Evolutionary conservation across 2,797 vertebrate species (phyloP), one percentile per base, ranked within the genome.

Genomic region (Rhinogobio ventralis): DNA sequence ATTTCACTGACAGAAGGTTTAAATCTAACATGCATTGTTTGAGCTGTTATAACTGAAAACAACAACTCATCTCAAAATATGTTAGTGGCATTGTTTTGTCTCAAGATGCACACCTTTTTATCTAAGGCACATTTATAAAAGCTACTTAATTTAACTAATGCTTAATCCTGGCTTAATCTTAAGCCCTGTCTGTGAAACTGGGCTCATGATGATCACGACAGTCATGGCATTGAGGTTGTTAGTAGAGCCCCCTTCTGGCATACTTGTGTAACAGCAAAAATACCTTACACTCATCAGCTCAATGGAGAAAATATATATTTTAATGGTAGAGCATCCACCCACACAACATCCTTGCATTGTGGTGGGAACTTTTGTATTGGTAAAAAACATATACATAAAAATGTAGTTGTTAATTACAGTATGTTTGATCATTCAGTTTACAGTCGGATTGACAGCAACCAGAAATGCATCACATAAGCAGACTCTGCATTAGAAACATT

Each of bases 241-340:
- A 93, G 93, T 88, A 91, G 94, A 93, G 92, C 95, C 95, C 93
- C 90, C 95, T 95, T 90, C 92, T 93, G 95, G 90, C 88, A 42
- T 10, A 36, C 42, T 82, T 8, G n/a, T 79, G 86, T 55, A 87
- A 89, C 79, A 81, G 73, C 82, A 79, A 19, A 25, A 28, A 62
- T 36, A 20, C 11, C 15, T 64, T 20, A 3, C 7, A 39, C 42
- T 85, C 6, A 4, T 19, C 51, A 23, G 25, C 64, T 68, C 11
- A 28, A 14, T n/a, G 49, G 57, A 36, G 1, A 72, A 62, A 28
- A 23, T 53, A 62, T 53, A 60, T n/a, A 23, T 60, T 33, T 51
- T 67, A 36, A 20, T 39, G 7, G 20, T 53, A 15, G 73, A 55
- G 71, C 71, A 33, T 20, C 23, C 39, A 71, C 68, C 36, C 5